phyloP scores from a whole-genome alignment of 2,888 invertebrate genomes.

The Eupithecia pulchellata region DNA sequence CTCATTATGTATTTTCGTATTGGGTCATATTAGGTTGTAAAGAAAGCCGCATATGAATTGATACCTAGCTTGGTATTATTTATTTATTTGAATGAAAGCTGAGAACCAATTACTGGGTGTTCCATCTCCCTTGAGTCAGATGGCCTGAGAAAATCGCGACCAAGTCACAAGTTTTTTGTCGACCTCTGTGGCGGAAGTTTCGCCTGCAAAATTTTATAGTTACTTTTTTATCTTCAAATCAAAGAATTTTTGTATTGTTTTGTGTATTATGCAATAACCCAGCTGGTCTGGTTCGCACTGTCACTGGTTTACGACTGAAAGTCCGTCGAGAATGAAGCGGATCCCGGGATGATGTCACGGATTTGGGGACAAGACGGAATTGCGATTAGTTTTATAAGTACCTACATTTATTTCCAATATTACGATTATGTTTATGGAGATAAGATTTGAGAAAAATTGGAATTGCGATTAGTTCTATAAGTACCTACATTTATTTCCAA shows the following conservation, averaged over 20 bases:
- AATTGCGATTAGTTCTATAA: conserved; percentile 4
- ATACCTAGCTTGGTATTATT: neutral
- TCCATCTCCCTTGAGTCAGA: too few species aligned
- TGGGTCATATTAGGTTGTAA: neutral
- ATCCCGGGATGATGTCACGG: conserved; percentile 19
- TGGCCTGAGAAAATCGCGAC: too few species aligned
- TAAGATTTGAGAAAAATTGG: conserved; percentile 14
- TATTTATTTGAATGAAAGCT: too few species aligned
- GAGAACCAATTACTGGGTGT: too few species aligned
- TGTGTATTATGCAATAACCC: neutral
- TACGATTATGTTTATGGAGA: neutral
- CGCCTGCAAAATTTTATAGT: too few species aligned
- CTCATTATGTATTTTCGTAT: neutral
- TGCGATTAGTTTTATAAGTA: conserved; percentile 1
- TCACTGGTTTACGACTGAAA: conserved; percentile 14
- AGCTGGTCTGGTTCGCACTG: neutral
- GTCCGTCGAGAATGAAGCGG: conserved; percentile 8
- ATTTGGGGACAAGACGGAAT: conserved; percentile 14
- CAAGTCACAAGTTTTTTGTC: too few species aligned
- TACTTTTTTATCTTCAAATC: too few species aligned
- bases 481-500: neutral
- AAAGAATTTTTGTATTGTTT: neutral
- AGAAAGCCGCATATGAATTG: neutral
- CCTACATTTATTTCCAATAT: neutral
- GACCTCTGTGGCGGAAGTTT: too few species aligned